Evolutionary conservation across 2,797 vertebrate species (phyloP), one percentile per base, ranked within the genome.

Genomic region (Anas georgica): DNA sequence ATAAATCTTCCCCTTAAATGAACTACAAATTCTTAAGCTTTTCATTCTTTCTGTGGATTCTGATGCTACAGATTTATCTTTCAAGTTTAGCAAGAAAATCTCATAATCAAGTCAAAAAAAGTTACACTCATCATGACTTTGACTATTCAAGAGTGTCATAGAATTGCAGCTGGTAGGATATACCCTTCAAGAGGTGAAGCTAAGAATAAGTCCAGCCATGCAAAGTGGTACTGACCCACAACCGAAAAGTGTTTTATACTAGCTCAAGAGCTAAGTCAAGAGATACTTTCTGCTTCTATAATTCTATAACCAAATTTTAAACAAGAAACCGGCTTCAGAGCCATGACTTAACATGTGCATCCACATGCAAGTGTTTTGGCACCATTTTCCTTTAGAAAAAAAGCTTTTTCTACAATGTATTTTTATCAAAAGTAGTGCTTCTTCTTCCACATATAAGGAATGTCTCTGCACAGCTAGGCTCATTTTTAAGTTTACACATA

Each of bases 341-440:
- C 14, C 8, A 41, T 43, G 14, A 80, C 31, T 83, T 67, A 66
- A 2, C 6, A 16, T 3, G 4, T 31, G 2, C 12, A 63, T 84
- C 87, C 15, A 31, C 7, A 18, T 31, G 1, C 4, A 43, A 33
- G 14, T 41, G 13, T 43, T 68, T n/a, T 20, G 7, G 33, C 17
- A 60, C 28, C 20, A 23, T 7, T 46, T 46, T 62, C 29, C 7
- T 76, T 29, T 25, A 72, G 41, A 28, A 75, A 90, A 69, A 41
- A 35, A 23, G 45, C 15, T 76, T 41, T 39, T 4, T 17, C 37
- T 58, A 39, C n/a, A 64, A 59, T 25, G 22, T 81, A 79, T 90
- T 95, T 95, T 75, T 78, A 75, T 90, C 82, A 63, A n/a, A 43
- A 58, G 37, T 83, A 83, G 39, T 90, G 8, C 85, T 97, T 86